Evolutionary conservation across 2,888 invertebrate genomes (phyloP).

Genomic region (Euphydryas editha): DNA sequence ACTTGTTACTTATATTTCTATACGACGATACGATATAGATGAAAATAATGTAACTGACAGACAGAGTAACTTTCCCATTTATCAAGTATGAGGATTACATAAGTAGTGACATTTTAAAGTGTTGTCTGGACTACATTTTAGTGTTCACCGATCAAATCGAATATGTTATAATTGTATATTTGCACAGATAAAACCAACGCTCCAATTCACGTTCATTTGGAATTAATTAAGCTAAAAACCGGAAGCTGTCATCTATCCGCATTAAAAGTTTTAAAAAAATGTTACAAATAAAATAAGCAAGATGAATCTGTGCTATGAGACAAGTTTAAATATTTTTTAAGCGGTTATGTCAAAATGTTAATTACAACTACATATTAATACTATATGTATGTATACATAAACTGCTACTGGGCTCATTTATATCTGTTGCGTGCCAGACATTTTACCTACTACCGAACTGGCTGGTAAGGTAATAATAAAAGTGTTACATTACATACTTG

Average conservation of each 20-base stretch:
- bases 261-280: constrained; percentile 1
- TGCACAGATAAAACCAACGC: constrained; percentile 3
- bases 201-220: background rate
- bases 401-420: too few species aligned
- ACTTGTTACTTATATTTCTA: background rate
- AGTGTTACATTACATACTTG: too few species aligned
- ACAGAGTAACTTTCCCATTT: background rate
- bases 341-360: too few species aligned
- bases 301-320: too few species aligned
- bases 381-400: too few species aligned
- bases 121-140: background rate
- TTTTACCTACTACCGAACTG: too few species aligned
- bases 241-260: constrained; percentile 5
- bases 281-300: background rate
- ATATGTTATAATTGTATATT: constrained; percentile 3
- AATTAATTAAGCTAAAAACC: background rate
- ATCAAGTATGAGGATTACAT: background rate
- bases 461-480: too few species aligned
- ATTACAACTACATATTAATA: too few species aligned
- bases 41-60: background rate
- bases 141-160: background rate
- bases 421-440: too few species aligned
- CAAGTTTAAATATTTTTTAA: too few species aligned
- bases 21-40: too few species aligned
- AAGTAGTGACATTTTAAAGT: background rate